Evolutionary conservation across 2,113 vertebrate species (phyloP), one percentile per base, ranked within the genome.

Genomic region (Rhea americana): DNA sequence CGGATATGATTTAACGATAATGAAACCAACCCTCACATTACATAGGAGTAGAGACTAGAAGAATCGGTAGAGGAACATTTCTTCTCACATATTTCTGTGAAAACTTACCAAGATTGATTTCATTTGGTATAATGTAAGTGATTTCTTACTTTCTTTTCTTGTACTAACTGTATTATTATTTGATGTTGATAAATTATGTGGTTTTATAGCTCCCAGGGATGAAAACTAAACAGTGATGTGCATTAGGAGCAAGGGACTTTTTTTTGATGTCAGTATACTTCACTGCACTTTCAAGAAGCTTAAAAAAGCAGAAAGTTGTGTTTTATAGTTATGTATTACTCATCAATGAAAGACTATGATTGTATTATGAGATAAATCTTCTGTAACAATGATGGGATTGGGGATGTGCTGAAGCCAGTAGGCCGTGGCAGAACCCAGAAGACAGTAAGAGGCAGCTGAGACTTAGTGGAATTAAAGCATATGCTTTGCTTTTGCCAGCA

Each of bases 391-490:
- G 25, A 2, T 1, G n/a, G 51, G 39, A 66, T 24, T 26, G 39
- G 28, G 25, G 39, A 43, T 66, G 16, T 17, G 43, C 63, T 66
- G 39, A 66, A 30, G 11, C 4, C 7, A 5, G 0, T 2, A 15
- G 26, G 45, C 30, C 35, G 1, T 2, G 18, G n/a, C 2, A 5
- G 28, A 28, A 28, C n/a, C 35, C 19, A 13, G n/a, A 7, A 25
- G 13, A 16, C 12, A 2, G 5, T 4, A 9, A 48, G 68, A 28
- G 15, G 10, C 24, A 65, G 15, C 28, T 39, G 28, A 17, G 28
- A 3, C 21, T 14, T 17, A 1, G 22, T 6, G 19, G 11, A 8
- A 8, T 4, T 0, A 24, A 25, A 39, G 39, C 12, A 5, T 32
- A 21, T 0, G 3, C 45, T 21, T 25, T 28, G 47, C 45, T 47